Percentiles rank a stretch among this genome's conserved stretches.
Conservation (phyloP, 2,113 vertebrate genomes). For the Hemibagrus wyckioides region DNA sequence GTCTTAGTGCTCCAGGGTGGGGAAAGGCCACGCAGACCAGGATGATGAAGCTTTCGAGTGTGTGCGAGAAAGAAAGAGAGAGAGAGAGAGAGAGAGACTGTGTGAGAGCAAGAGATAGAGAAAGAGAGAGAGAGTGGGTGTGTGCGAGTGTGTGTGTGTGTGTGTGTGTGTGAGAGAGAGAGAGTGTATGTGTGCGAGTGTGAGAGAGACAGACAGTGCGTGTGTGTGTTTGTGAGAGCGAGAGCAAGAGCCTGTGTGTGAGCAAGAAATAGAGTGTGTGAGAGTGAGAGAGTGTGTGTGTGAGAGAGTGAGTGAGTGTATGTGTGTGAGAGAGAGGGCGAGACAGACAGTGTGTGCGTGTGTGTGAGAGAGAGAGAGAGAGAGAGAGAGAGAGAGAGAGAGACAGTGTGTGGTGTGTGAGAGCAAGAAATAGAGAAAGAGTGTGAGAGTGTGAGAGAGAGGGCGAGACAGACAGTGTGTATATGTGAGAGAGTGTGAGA, state of each 20-base stretch:
- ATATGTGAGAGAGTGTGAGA: neutral
- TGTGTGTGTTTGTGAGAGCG: neutral
- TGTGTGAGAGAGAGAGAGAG: neutral
- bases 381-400: neutral
- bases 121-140: neutral
- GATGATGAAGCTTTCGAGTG: neutral
- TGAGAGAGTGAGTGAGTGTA: neutral
- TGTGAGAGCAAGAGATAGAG: too few species aligned
- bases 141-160: too few species aligned
- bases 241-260: neutral
- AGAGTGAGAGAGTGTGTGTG: neutral
- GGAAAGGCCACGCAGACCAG: conserved; percentile 2
- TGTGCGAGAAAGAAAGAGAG: too few species aligned
- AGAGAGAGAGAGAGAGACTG: neutral
- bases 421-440: neutral
- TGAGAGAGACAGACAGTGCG: neutral
- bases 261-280: neutral
- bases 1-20: neutral
- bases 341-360: neutral
- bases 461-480: neutral
- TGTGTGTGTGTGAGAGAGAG: too few species aligned
- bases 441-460: too few species aligned
- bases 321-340: neutral
- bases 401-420: neutral
- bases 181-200: neutral